These are phyloP conservation scores for Harpagoxenus sublaevis DNA, from an alignment of 2,888 invertebrate genomes.

Conservation along the genomic window DNA sequence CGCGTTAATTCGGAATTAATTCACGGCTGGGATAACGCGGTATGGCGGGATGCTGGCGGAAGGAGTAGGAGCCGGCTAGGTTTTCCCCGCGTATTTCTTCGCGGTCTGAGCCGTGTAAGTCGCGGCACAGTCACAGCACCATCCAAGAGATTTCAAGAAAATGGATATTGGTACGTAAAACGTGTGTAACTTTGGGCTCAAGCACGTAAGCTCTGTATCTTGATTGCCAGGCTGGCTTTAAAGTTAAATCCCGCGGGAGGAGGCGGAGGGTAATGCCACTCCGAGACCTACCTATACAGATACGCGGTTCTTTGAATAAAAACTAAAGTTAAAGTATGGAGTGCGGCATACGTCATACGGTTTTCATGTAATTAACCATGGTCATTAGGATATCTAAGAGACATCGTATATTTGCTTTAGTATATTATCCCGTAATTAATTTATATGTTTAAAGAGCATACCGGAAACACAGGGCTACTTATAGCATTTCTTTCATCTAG, in stretches of 20 bases:
- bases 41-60: not conserved
- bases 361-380: not conserved
- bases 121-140: conserved; percentile 37
- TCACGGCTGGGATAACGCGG: conserved; percentile 34
- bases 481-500: not conserved
- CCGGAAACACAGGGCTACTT: not conserved
- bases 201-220: conserved; percentile 63
- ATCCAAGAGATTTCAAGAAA: conserved; percentile 62
- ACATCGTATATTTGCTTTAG: not conserved
- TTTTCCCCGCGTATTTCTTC: conserved; percentile 47
- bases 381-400: not conserved
- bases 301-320: conserved; percentile 61
- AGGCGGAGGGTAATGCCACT: conserved; percentile 51
- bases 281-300: conserved; percentile 36
- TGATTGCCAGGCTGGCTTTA: conserved; percentile 64
- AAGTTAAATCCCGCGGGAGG: conserved; percentile 67
- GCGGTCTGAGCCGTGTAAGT: conserved; percentile 19
- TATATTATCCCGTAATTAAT: not conserved
- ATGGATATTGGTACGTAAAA: conserved; percentile 68
- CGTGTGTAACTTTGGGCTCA: conserved; percentile 70
- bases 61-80: not conserved
- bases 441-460: not conserved
- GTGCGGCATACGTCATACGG: conserved; percentile 11
- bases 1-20: conserved; percentile 42
- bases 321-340: conserved; percentile 59